These are phyloP conservation scores for Hycleus cichorii DNA, from an alignment of 1,140 invertebrate species.

Conservation along the genomic window DNA sequence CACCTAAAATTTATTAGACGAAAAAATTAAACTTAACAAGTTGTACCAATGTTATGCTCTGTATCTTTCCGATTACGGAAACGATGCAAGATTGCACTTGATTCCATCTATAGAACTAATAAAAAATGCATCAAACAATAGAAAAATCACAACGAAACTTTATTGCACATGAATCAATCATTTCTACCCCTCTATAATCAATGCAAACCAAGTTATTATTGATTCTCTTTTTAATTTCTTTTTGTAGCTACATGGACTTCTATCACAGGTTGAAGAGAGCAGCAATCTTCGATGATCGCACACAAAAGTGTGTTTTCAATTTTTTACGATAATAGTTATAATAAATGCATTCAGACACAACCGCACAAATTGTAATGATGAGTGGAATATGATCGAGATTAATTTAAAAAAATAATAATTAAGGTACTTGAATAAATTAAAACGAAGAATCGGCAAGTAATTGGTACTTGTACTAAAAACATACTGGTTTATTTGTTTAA, in stretches of 20 bases:
- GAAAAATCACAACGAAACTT: no score
- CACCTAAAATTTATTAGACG: neutral
- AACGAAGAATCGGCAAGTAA: slow-evolving; percentile 12
- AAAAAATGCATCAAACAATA: neutral
- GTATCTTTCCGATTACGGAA: slow-evolving; percentile 13
- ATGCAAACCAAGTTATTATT: slow-evolving; percentile 9
- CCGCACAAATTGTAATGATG: slow-evolving; percentile 4
- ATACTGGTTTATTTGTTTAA: slow-evolving; percentile 9
- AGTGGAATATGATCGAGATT: neutral
- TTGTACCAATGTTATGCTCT: slow-evolving; percentile 32
- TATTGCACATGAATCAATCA: slow-evolving; percentile 4
- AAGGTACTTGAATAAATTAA: neutral
- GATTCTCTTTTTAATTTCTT: no score
- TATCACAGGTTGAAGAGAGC: slow-evolving; percentile 39
- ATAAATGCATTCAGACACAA: neutral
- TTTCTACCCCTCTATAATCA: neutral
- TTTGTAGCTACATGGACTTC: slow-evolving; percentile 19
- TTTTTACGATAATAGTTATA: no score
- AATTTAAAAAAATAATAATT: neutral
- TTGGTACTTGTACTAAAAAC: slow-evolving; percentile 29
- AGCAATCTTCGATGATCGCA: slow-evolving; percentile 1
- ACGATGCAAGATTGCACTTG: slow-evolving; percentile 25
- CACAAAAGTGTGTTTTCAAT: no score
- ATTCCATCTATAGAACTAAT: slow-evolving; percentile 5
- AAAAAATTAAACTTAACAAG: slow-evolving; percentile 22